Conservation (phyloP, 1,140 invertebrate genomes). For the Pararge aegeria region DNA sequence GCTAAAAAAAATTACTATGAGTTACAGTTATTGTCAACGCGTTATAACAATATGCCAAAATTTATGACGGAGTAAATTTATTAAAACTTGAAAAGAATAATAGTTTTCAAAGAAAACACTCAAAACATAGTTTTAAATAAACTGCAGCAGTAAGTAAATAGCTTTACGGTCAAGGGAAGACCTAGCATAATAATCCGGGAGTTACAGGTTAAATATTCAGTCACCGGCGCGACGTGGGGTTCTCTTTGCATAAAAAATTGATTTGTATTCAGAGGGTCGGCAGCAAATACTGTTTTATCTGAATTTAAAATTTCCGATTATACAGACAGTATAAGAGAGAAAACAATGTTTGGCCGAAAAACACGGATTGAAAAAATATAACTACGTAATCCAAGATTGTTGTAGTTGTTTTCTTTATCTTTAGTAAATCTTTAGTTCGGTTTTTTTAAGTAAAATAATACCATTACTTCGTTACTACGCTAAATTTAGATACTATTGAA, state of each 20-base stretch:
- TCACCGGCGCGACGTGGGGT: conserved; percentile 38
- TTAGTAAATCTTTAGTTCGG: too few relatives aligned
- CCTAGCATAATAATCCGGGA: conserved; percentile 46
- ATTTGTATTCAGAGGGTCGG: conserved; percentile 36
- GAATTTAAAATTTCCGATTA: conserved; percentile 46
- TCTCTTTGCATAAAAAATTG: conserved; percentile 68
- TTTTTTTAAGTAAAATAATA: too few relatives aligned
- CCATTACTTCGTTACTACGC: background rate
- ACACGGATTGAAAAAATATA: background rate
- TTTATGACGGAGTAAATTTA: too few relatives aligned
- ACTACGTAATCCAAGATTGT: too few relatives aligned
- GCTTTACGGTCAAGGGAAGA: conserved; percentile 32
- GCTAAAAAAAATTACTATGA: too few relatives aligned
- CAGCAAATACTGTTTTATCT: conserved; percentile 43
- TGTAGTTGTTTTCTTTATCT: too few relatives aligned
- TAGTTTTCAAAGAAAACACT: too few relatives aligned
- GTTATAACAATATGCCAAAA: conserved; percentile 19
- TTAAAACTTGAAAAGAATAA: background rate
- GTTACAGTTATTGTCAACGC: too few relatives aligned
- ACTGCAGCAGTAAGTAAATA: background rate
- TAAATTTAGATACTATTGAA: background rate
- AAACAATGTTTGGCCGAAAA: background rate
- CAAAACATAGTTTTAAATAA: background rate
- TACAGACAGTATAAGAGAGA: conserved; percentile 32
- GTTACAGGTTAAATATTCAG: conserved; percentile 65